Evolutionary conservation across 2,797 vertebrate species (phyloP).

Genomic region (Tokudaia muenninki): DNA sequence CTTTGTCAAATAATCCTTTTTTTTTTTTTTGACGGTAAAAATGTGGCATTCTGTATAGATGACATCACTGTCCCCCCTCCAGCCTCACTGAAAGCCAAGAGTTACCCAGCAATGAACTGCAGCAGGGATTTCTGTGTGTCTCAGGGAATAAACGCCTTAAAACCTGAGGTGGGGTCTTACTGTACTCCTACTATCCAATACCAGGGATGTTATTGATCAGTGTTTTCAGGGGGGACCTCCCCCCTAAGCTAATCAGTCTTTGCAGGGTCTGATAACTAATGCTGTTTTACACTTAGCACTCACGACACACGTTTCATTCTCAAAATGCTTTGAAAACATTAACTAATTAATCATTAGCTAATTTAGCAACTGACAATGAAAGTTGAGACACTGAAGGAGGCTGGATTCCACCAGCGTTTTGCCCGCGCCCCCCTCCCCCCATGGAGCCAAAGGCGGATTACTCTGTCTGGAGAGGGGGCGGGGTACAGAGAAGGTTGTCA

Average conservation of each 20-base stretch:
- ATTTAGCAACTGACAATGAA: conserved; percentile 79
- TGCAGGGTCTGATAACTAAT: conserved; percentile 74
- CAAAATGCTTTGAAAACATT: conserved; percentile 84
- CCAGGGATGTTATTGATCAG: conserved; percentile 77
- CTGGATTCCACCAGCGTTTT: conserved; percentile 33
- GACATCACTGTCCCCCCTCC: conserved; percentile 66
- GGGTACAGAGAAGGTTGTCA: neutral
- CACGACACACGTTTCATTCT: conserved; percentile 74
- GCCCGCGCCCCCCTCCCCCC: neutral
- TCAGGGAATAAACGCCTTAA: conserved; percentile 59
- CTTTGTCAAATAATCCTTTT: conserved; percentile 80
- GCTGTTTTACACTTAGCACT: conserved; percentile 82
- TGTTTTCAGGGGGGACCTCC: neutral
- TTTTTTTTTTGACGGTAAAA: conserved; percentile 63
- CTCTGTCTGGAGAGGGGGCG: neutral
- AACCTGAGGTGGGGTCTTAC: conserved; percentile 16
- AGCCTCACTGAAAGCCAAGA: conserved; percentile 55
- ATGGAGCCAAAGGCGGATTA: neutral
- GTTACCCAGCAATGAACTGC: conserved; percentile 76
- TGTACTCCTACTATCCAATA: neutral
- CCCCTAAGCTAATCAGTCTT: conserved; percentile 68
- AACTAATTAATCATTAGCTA: conserved; percentile 86
- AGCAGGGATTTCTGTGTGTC: conserved; percentile 27
- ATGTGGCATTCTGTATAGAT: conserved; percentile 34
- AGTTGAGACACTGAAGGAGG: conserved; percentile 69